A percentile compares a stretch with the other conserved stretches of the same genome.
phyloP scores from a whole-genome alignment of 2,113 vertebrate genomes.

The Elachura formosa region DNA sequence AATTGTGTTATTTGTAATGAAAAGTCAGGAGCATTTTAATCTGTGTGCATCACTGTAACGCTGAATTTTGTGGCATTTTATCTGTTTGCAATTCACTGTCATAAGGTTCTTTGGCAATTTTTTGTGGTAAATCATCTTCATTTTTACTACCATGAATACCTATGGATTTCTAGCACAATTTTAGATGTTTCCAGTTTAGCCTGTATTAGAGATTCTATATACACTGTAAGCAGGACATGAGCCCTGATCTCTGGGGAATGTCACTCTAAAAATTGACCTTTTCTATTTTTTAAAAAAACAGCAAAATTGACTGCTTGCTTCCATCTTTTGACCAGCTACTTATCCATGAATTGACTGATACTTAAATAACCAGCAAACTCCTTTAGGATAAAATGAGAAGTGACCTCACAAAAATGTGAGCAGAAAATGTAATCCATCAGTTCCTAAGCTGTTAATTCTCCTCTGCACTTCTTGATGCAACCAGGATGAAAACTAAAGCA shows the following conservation, averaged over 20 bases:
- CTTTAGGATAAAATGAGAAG: not conserved
- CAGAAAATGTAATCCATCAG: not conserved
- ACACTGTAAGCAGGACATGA: not conserved
- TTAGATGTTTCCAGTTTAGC: not conserved
- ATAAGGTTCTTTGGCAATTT: not conserved
- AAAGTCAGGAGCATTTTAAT: not conserved
- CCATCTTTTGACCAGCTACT: not conserved
- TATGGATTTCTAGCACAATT: not conserved
- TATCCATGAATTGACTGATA: not conserved
- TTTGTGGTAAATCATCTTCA: not conserved
- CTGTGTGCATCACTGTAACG: not conserved
- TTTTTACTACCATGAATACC: not conserved
- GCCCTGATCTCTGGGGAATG: not conserved
- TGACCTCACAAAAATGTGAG: not conserved
- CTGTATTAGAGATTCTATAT: not conserved
- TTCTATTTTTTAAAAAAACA: no score
- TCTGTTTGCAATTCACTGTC: not conserved
- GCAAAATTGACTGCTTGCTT: not conserved
- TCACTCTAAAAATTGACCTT: conserved; percentile 24
- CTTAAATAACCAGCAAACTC: not conserved
- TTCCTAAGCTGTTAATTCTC: not conserved
- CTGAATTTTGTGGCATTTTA: not conserved
- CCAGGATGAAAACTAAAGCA: not conserved
- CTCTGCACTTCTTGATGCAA: not conserved
- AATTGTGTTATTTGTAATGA: not conserved